Conservation (phyloP, 1,140 invertebrate genomes). For the Goniozus legneri region DNA sequence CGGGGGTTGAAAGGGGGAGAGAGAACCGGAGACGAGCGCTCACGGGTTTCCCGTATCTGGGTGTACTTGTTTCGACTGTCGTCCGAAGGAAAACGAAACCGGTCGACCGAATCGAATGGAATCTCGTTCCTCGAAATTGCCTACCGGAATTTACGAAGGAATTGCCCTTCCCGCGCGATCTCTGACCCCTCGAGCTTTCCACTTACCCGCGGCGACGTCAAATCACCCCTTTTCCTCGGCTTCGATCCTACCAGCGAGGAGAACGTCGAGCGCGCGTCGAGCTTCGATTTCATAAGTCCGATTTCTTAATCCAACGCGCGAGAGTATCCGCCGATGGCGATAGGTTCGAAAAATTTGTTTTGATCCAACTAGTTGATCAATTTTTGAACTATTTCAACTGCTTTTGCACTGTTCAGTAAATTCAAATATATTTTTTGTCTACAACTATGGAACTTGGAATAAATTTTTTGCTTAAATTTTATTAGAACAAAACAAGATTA, state of each 20-base stretch:
- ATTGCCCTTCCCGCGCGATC: conserved; percentile 18
- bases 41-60: background rate
- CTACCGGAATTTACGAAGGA: conserved; percentile 34
- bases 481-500: no score
- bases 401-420: no score
- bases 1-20: background rate
- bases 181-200: conserved; percentile 23
- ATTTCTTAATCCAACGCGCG: conserved; percentile 30
- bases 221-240: background rate
- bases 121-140: conserved; percentile 36
- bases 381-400: no score
- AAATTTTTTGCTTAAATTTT: no score
- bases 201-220: conserved; percentile 14
- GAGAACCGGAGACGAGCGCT: no score
- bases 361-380: no score
- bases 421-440: no score
- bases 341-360: no score
- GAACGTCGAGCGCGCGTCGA: no score
- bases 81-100: conserved; percentile 16
- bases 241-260: no score
- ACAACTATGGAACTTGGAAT: no score
- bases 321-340: no score
- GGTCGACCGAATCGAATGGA: conserved; percentile 32
- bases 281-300: conserved; percentile 27
- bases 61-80: conserved; percentile 14